Evolutionary conservation across 1,140 invertebrate species (phyloP), one percentile per base, ranked within the genome.

Genomic region (Spodoptera frugiperda): DNA sequence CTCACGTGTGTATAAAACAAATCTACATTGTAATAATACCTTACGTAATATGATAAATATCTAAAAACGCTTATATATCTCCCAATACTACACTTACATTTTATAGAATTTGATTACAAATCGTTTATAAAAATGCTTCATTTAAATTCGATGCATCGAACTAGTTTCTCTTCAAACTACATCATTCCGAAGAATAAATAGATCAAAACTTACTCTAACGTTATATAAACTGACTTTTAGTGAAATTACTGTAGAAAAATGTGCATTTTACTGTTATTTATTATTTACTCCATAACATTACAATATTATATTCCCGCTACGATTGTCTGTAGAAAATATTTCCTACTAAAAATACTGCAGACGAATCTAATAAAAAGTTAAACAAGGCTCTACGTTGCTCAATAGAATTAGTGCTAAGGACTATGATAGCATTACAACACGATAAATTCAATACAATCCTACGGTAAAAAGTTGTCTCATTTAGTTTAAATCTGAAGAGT

Each of bases 241-340:
- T 19, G 51, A 33, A 33, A 15, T 30, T 59, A 33, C 30, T 57
- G 14, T 11, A 30, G 3, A 17, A 0, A 25, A 55, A 21, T 30
- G 14, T 59, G 55, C n/a, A n/a, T 30, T 59, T 33, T n/a, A 59
- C 9, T 59, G 1, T 59, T 30, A 15, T 59, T 33, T 33, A 10
- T 54, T n/a, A 21, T 19, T 19, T 39, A 39, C 33, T 39, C 33
- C 9, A 39, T 19, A 11, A 44, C 11, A n/a, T 63, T 15, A 17
- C 33, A 63, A 15, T 25, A 63, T 63, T 25, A 63, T 63, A 63
- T 63, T 63, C 59, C 59, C 59, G 25, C 33, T 63, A 63, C 59
- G 30, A n/a, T 17, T 4, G 17, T 8, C 12, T 63, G 2, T 44
- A 17, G 33, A 17, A 39, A 15, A 15, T 46, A 44, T 15, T 12